A percentile compares a stretch with the other conserved stretches of the same genome.
Conservation (phyloP, 2,888 invertebrate genomes). For the Chrysina gloriosa region DNA sequence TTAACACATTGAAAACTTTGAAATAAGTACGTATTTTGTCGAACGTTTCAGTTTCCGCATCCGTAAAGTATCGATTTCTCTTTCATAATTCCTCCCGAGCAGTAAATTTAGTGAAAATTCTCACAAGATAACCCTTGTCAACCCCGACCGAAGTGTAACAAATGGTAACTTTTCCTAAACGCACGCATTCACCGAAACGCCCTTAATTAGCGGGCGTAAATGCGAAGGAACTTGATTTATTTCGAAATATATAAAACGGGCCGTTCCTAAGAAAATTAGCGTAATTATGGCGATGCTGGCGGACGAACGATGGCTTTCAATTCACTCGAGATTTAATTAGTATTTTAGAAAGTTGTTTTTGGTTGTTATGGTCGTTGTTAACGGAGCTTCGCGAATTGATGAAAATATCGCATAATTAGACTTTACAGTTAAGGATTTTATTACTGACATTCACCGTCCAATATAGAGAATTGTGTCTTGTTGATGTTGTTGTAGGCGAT, state of each 20-base stretch:
- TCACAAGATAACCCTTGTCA: constrained; percentile 11
- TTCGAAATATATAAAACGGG: constrained; percentile 7
- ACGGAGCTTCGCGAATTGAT: neutral
- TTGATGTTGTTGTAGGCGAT: too few relatives aligned
- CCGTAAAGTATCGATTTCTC: neutral
- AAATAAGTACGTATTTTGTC: too few relatives aligned
- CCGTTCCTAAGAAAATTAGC: constrained; percentile 4
- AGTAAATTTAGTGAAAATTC: neutral
- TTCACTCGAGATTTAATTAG: constrained; percentile 19
- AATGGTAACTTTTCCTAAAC: constrained; percentile 6
- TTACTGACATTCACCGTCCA: neutral
- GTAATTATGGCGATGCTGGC: constrained; percentile 2
- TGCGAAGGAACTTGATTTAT: constrained; percentile 10
- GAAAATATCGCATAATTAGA: constrained; percentile 9
- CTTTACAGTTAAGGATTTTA: constrained; percentile 8
- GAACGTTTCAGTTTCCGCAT: neutral
- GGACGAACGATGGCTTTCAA: constrained; percentile 11
- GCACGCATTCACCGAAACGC: neutral
- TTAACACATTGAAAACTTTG: too few relatives aligned
- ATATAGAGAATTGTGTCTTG: neutral
- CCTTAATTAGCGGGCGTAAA: constrained; percentile 10
- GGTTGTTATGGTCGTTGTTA: constrained; percentile 12
- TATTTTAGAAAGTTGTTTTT: constrained; percentile 7
- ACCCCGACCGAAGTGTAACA: constrained; percentile 13
- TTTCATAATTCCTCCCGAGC: neutral